Conservation (phyloP, 2,888 invertebrate species). For the Drosophila atripex region DNA sequence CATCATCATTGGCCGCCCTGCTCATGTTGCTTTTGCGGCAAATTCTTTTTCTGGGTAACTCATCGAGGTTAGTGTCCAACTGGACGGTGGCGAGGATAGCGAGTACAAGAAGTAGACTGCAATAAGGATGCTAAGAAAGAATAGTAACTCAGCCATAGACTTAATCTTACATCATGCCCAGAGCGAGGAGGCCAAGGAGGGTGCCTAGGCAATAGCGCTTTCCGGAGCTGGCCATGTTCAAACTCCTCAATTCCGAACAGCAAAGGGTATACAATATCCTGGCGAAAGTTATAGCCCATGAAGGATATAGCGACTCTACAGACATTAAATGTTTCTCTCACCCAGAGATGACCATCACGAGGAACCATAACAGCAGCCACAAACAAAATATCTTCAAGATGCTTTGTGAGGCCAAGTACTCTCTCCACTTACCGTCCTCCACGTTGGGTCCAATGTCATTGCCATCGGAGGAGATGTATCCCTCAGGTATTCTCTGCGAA, state of each 20-base stretch:
- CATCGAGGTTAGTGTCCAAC: not conserved
- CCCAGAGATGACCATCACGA: conserved; percentile 28
- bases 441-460: conserved; percentile 29
- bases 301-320: not conserved
- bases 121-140: not conserved
- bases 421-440: conserved; percentile 14
- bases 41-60: not conserved
- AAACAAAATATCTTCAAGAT: not conserved
- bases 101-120: not conserved
- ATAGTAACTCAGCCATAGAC: not conserved
- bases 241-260: not conserved
- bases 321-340: not conserved
- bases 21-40: not conserved
- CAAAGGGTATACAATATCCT: conserved; percentile 12
- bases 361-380: conserved; percentile 5
- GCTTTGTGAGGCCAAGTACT: not conserved
- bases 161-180: not conserved
- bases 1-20: no score
- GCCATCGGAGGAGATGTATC: conserved; percentile 14
- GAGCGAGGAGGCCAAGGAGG: not conserved
- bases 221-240: not conserved
- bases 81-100: not conserved
- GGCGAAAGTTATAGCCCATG: not conserved
- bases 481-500: conserved; percentile 7
- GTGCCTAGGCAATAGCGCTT: not conserved